A percentile compares a stretch with the other conserved stretches of the same genome.
These are phyloP conservation scores for Athripsodes cinereus DNA, from an alignment of 2,888 invertebrate species.

Conservation along the genomic window DNA sequence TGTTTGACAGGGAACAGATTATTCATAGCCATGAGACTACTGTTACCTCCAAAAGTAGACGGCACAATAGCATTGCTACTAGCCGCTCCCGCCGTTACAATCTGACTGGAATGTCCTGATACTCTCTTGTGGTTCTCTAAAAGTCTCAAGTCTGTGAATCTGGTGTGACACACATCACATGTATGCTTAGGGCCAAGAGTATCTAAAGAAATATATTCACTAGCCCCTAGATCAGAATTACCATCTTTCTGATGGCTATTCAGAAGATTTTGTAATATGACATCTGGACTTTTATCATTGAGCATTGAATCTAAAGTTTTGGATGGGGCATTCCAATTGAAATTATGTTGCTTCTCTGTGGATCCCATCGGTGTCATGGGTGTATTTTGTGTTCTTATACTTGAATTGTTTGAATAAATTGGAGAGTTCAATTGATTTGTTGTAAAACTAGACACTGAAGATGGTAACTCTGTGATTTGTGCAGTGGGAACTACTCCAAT, in stretches of 20 bases:
- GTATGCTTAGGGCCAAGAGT: conserved; percentile 54
- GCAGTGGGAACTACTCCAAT: conserved; percentile 5
- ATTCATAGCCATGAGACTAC: conserved; percentile 40
- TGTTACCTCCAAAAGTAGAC: conserved; percentile 35
- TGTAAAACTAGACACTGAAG: conserved; percentile 3
- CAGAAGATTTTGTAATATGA: conserved; percentile 45
- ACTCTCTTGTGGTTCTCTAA: conserved; percentile 50
- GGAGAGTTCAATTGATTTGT: not conserved
- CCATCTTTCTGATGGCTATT: conserved; percentile 39
- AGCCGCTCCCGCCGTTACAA: conserved; percentile 31
- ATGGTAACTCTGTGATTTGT: conserved; percentile 15
- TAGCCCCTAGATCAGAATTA: conserved; percentile 40
- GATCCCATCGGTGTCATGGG: conserved; percentile 24
- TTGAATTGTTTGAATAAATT: not conserved
- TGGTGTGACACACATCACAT: conserved; percentile 56
- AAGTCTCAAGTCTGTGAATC: conserved; percentile 50
- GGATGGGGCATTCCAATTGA: conserved; percentile 44
- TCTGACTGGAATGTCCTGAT: conserved; percentile 49
- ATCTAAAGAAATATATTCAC: conserved; percentile 61
- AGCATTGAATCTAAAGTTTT: conserved; percentile 14
- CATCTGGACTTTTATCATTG: conserved; percentile 38
- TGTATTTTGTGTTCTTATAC: not conserved
- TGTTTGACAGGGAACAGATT: conserved; percentile 45
- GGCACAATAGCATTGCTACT: conserved; percentile 29
- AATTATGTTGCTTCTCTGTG: conserved; percentile 45